Evolutionary conservation across 1,140 invertebrate species (phyloP).

Genomic region (Sipha flava): DNA sequence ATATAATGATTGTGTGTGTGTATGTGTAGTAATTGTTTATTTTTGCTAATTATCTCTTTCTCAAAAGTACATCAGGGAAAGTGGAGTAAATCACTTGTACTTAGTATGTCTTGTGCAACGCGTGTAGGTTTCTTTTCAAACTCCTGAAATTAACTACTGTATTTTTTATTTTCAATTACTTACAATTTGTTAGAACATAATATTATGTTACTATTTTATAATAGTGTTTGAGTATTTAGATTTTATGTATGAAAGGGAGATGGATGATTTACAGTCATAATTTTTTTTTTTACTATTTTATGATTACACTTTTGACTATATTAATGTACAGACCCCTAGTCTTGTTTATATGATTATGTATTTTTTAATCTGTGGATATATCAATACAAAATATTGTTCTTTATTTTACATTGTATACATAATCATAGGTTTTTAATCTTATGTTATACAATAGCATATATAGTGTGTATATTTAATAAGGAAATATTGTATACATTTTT

Average conservation of each 20-base stretch:
- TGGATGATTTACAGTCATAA: neutral
- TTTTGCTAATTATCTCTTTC: neutral
- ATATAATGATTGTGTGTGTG: no score
- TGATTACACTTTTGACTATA: neutral
- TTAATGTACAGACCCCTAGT: neutral
- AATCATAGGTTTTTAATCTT: neutral
- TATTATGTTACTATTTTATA: neutral
- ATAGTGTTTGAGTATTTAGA: neutral
- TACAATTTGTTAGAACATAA: neutral
- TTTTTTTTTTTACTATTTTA: neutral
- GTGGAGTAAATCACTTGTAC: neutral
- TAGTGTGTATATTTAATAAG: neutral
- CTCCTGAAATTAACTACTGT: no score
- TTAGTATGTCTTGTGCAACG: no score
- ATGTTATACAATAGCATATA: neutral
- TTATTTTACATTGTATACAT: neutral
- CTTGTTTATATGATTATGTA: neutral
- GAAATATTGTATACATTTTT: neutral
- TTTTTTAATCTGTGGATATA: neutral
- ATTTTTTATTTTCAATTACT: neutral
- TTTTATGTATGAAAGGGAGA: neutral
- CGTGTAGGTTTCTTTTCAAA: no score
- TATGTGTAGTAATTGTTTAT: neutral
- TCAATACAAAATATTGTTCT: neutral
- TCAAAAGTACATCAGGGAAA: neutral